These are phyloP conservation scores for Onychomys leucogaster DNA, from an alignment of 2,797 vertebrate species.

Conservation along the genomic window DNA sequence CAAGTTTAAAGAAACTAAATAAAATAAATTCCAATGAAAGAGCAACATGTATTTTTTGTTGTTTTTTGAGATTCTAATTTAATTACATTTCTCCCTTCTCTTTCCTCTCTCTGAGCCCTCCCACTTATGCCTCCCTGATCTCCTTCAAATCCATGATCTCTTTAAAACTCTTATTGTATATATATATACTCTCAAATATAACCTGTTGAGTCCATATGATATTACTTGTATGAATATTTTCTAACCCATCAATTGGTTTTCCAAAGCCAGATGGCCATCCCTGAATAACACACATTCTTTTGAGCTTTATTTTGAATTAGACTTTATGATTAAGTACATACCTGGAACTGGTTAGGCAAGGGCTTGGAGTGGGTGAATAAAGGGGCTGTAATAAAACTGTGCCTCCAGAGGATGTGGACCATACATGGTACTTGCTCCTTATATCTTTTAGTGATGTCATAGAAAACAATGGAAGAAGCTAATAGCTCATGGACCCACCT, in stretches of 20 bases:
- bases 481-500: neutral
- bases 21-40: neutral
- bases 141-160: neutral
- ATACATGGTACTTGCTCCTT: fast-evolving
- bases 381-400: neutral
- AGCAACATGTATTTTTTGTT: neutral
- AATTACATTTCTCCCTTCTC: neutral
- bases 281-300: neutral
- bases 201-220: neutral
- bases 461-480: neutral
- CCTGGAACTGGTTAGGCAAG: neutral
- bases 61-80: neutral
- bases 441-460: neutral
- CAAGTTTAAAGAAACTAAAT: neutral
- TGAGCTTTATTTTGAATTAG: neutral
- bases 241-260: neutral
- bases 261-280: neutral
- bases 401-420: fast-evolving
- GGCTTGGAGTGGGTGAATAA: neutral
- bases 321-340: neutral
- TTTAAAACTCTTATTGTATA: neutral
- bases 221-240: neutral
- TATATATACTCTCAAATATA: neutral
- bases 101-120: neutral
- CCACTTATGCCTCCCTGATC: no score